Evolutionary conservation across 1,140 invertebrate species (phyloP).

Genomic region (Bombus pascuorum): DNA sequence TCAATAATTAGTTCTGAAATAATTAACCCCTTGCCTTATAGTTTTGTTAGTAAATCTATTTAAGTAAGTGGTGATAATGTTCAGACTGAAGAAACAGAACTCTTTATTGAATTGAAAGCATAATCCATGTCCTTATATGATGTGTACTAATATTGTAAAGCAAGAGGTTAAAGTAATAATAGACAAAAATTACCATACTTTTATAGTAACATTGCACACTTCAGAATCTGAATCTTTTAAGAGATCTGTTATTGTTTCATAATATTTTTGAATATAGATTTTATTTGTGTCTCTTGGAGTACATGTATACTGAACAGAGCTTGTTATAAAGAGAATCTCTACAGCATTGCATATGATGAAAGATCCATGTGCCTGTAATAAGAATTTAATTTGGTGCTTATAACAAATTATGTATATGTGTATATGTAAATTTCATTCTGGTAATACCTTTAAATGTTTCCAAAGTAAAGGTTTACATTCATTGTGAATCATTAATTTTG

Average conservation of each 20-base stretch:
- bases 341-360: slow-evolving; percentile 65
- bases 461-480: slow-evolving; percentile 58
- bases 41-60: too few species aligned
- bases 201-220: slow-evolving; percentile 60
- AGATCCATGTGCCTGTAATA: slow-evolving; percentile 56
- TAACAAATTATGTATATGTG: background rate
- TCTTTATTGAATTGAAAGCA: too few species aligned
- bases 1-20: too few species aligned
- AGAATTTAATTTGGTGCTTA: background rate
- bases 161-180: background rate
- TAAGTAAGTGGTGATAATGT: too few species aligned
- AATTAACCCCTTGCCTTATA: too few species aligned
- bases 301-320: slow-evolving; percentile 25
- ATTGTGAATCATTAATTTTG: slow-evolving; percentile 45
- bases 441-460: slow-evolving; percentile 64
- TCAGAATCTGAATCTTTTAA: slow-evolving; percentile 53
- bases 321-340: slow-evolving; percentile 64
- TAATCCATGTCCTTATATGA: too few species aligned
- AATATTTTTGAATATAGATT: slow-evolving; percentile 44
- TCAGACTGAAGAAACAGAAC: too few species aligned
- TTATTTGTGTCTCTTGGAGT: slow-evolving; percentile 21
- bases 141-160: background rate
- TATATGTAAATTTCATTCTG: background rate
- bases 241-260: slow-evolving; percentile 56
- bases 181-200: slow-evolving; percentile 51